Conservation (phyloP, 2,888 invertebrate genomes). For the Masnerella sp. region DNA sequence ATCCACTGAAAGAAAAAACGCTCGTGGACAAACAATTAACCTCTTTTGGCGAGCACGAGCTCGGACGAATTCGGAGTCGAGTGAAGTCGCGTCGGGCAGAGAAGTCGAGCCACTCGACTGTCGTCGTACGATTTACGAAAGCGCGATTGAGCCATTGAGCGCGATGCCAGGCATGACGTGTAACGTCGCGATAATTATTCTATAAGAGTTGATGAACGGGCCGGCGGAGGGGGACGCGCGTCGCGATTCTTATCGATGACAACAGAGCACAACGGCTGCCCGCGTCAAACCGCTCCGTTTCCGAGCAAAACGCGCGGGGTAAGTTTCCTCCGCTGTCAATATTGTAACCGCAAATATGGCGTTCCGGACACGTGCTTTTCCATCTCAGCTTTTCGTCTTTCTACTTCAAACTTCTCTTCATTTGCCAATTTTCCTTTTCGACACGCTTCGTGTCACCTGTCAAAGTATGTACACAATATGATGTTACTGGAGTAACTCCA, state of each 20-base stretch:
- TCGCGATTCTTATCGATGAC: constrained; percentile 38
- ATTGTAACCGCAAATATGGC: constrained; percentile 35
- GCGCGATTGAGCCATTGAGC: not conserved
- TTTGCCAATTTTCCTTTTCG: not conserved
- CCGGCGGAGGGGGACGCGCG: constrained; percentile 18
- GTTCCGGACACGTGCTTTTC: constrained; percentile 34
- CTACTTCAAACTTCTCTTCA: not conserved
- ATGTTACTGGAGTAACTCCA: too few relatives aligned
- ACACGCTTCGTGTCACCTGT: too few relatives aligned
- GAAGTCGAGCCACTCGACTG: not conserved
- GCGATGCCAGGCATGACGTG: constrained; percentile 20
- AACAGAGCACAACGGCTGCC: constrained; percentile 6
- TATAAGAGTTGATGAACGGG: constrained; percentile 9
- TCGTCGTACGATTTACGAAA: not conserved
- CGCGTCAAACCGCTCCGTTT: constrained; percentile 9
- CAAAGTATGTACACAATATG: too few relatives aligned
- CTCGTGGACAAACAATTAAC: too few relatives aligned
- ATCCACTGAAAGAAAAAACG: not conserved
- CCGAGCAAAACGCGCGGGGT: constrained; percentile 18
- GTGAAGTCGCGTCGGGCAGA: not conserved
- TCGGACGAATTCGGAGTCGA: too few relatives aligned
- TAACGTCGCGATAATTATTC: constrained; percentile 21
- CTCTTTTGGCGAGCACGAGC: not conserved
- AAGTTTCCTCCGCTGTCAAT: constrained; percentile 25
- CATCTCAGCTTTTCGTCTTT: not conserved